Percentiles rank a stretch among this genome's conserved stretches.
phyloP scores from a whole-genome alignment of 2,113 vertebrate genomes.

The Bos indicus region DNA sequence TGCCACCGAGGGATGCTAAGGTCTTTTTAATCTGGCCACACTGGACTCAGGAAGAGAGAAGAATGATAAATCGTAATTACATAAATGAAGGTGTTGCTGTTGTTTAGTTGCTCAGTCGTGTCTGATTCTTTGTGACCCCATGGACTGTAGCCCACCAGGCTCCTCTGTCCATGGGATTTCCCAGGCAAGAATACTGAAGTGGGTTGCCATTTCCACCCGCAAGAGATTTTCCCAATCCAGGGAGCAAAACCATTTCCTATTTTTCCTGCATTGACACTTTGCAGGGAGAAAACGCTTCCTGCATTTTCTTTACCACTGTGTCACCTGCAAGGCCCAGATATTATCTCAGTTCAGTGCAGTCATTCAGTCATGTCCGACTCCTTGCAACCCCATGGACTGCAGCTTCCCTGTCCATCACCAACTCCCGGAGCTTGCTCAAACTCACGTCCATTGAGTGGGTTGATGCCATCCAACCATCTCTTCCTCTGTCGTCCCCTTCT shows the following conservation, averaged over 20 bases:
- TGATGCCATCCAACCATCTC: background rate
- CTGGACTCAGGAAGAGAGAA: background rate
- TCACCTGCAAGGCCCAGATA: background rate
- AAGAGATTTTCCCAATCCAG: background rate
- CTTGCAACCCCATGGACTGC: background rate
- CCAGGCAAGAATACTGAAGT: background rate
- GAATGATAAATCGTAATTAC: background rate
- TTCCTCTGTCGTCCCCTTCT: accelerated
- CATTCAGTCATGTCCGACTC: background rate
- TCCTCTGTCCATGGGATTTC: background rate
- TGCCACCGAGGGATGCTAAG: background rate
- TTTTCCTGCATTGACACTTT: background rate
- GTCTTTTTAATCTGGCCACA: background rate
- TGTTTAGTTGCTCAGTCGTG: background rate
- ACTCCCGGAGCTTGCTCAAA: background rate
- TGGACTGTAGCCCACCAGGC: background rate
- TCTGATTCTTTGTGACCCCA: background rate
- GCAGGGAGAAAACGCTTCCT: background rate
- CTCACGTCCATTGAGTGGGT: background rate
- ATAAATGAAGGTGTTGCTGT: background rate
- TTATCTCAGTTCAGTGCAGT: background rate
- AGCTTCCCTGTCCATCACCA: background rate
- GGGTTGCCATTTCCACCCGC: background rate
- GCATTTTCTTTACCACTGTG: background rate
- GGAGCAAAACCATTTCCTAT: background rate